Evolutionary conservation across 2,113 vertebrate species (phyloP).

Genomic region (Nycticebus coucang): DNA sequence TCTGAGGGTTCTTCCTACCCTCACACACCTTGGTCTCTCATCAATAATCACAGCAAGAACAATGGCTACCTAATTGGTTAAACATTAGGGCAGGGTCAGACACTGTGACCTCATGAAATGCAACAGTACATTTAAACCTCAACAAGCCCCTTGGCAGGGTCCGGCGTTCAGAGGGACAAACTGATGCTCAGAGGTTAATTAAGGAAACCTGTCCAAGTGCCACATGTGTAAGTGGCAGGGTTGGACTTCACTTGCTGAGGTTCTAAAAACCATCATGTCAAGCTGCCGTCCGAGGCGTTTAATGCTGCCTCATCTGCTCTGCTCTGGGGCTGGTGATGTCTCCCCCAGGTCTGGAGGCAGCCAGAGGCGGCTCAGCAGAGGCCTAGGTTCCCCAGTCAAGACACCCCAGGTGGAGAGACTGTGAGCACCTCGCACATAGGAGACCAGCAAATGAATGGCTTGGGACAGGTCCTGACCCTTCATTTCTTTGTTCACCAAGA

Average conservation of each 20-base stretch:
- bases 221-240: accelerated
- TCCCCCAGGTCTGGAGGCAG: too few relatives aligned
- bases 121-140: accelerated
- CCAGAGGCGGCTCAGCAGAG: not conserved
- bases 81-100: not conserved
- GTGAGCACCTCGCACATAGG: accelerated
- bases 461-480: not conserved
- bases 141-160: not conserved
- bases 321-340: not conserved
- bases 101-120: accelerated
- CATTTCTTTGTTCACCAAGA: accelerated
- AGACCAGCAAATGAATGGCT: accelerated
- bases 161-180: accelerated
- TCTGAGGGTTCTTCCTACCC: not conserved
- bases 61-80: accelerated
- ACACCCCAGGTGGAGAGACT: accelerated
- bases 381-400: not conserved
- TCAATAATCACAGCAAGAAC: not conserved
- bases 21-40: not conserved
- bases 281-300: accelerated
- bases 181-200: accelerated
- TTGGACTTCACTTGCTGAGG: accelerated
- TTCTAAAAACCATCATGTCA: accelerated
- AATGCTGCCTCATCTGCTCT: accelerated
- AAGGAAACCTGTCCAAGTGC: too few relatives aligned